These are phyloP conservation scores for Schizotus pectinicornis DNA, from an alignment of 2,888 invertebrate species.

Conservation along the genomic window DNA sequence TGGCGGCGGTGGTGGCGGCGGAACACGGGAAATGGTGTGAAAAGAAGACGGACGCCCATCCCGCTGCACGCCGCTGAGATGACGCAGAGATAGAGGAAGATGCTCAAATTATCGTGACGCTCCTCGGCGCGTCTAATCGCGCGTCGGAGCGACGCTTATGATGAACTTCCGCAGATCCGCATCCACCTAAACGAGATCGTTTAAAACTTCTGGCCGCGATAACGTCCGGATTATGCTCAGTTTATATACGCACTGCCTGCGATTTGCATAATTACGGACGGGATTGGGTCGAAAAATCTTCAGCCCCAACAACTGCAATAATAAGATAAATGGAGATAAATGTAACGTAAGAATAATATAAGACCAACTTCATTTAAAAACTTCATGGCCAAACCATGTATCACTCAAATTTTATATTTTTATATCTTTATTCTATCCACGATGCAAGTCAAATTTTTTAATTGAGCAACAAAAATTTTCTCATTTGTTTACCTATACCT, in stretches of 20 bases:
- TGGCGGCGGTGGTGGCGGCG: conserved; percentile 42
- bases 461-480: too few relatives aligned
- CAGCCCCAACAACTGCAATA: too few relatives aligned
- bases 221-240: conserved; percentile 43
- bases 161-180: conserved; percentile 46
- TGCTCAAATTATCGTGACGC: conserved; percentile 51
- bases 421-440: too few relatives aligned
- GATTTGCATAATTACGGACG: conserved; percentile 37
- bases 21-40: conserved; percentile 56
- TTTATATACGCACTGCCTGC: conserved; percentile 39
- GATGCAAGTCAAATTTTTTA: too few relatives aligned
- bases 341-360: too few relatives aligned
- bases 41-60: conserved; percentile 52
- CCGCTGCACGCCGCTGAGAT: conserved; percentile 21
- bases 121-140: conserved; percentile 43
- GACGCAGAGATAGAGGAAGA: conserved; percentile 34
- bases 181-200: conserved; percentile 50
- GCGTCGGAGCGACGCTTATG: conserved; percentile 44
- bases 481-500: too few relatives aligned
- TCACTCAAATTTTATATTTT: too few relatives aligned
- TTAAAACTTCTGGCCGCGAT: conserved; percentile 48
- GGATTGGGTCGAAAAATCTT: too few relatives aligned
- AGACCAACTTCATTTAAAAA: too few relatives aligned
- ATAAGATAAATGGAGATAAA: too few relatives aligned
- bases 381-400: too few relatives aligned